Conservation (phyloP, 2,113 vertebrate genomes). For the Siphamia tubifer region DNA sequence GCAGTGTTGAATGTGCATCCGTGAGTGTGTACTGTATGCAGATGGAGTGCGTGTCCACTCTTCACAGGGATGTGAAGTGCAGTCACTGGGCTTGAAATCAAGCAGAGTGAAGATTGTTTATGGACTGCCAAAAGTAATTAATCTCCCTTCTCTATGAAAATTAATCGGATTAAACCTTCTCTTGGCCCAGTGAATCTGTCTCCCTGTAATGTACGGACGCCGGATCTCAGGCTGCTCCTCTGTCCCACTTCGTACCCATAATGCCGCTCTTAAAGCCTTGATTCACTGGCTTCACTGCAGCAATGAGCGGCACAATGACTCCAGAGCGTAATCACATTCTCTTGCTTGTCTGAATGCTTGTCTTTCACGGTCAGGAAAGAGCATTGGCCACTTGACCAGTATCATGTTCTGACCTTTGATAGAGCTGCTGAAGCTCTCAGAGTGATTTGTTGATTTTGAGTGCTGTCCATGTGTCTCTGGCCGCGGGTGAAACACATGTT, state of each 20-base stretch:
- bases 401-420: constrained; percentile 43
- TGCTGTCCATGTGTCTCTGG: constrained; percentile 51
- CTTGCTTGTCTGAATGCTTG: constrained; percentile 50
- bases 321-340: constrained; percentile 49
- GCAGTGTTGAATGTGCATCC: not conserved
- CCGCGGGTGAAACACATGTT: constrained; percentile 62
- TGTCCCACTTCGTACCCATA: constrained; percentile 11
- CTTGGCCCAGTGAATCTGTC: constrained; percentile 51
- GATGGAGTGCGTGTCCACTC: constrained; percentile 8
- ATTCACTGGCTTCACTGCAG: constrained; percentile 34
- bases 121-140: constrained; percentile 79
- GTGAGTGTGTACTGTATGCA: constrained; percentile 7
- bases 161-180: constrained; percentile 73
- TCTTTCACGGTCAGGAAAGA: constrained; percentile 40
- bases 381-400: constrained; percentile 32
- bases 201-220: constrained; percentile 38
- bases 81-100: constrained; percentile 65
- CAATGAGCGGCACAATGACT: constrained; percentile 37
- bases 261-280: constrained; percentile 27
- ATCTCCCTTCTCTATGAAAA: constrained; percentile 68
- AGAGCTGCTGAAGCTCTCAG: constrained; percentile 12
- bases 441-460: constrained; percentile 51
- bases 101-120: constrained; percentile 73
- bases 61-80: constrained; percentile 29
- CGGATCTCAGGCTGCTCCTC: constrained; percentile 31